Evolutionary conservation across 2,113 vertebrate species (phyloP).

Genomic region (Piprites chloris): DNA sequence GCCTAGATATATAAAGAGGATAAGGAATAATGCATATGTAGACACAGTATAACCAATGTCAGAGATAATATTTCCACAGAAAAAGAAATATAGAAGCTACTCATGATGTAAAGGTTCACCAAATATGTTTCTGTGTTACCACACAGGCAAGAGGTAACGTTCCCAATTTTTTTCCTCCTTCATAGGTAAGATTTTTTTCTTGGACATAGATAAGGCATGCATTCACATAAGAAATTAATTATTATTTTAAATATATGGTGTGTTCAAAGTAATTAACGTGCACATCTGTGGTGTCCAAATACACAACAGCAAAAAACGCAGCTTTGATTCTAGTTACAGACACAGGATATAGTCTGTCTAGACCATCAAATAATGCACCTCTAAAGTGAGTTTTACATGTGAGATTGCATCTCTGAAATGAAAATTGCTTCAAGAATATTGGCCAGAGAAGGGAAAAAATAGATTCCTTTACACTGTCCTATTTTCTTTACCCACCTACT

Average conservation of each 20-base stretch:
- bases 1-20: background rate
- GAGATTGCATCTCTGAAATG: constrained; percentile 42
- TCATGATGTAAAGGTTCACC: background rate
- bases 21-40: background rate
- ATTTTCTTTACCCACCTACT: background rate
- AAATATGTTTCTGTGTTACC: background rate
- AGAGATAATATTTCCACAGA: background rate
- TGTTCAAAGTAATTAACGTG: background rate
- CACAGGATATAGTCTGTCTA: constrained; percentile 53
- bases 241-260: background rate
- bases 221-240: background rate
- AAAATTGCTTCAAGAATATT: constrained; percentile 6
- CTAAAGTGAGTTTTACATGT: constrained; percentile 11
- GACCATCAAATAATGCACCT: constrained; percentile 33
- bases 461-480: background rate
- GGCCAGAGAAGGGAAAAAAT: background rate
- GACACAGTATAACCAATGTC: background rate
- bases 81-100: background rate
- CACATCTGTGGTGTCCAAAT: background rate
- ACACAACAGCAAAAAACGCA: constrained; percentile 37
- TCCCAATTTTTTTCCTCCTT: background rate
- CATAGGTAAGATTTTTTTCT: no score
- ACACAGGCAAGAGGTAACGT: background rate
- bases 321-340: constrained; percentile 35
- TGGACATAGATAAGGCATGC: background rate